Conservation (phyloP, 2,113 vertebrate genomes). For the Microcebus griseorufus region DNA sequence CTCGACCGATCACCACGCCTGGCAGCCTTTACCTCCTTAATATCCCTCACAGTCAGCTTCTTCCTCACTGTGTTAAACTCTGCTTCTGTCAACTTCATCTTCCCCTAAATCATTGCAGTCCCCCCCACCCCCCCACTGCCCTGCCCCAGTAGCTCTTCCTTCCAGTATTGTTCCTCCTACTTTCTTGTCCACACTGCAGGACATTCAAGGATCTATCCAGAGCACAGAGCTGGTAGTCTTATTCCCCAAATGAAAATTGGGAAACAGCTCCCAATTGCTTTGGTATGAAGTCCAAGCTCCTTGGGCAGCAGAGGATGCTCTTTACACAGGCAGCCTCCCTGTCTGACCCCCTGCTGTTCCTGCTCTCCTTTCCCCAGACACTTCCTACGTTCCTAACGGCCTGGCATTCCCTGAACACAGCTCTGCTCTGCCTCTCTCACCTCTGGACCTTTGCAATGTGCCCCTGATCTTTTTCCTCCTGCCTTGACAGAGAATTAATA, state of each 20-base stretch:
- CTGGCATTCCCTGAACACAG: fast-evolving
- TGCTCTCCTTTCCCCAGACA: neutral
- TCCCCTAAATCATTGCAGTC: neutral
- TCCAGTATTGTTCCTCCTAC: neutral
- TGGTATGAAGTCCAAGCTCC: neutral
- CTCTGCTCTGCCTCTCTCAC: neutral
- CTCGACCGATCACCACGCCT: neutral
- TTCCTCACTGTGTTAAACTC: neutral
- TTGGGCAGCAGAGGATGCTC: neutral
- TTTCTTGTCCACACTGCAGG: neutral
- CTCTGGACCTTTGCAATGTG: neutral
- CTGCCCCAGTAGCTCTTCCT: neutral
- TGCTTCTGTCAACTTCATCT: neutral
- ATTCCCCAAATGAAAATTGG: neutral
- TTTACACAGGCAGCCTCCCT: neutral
- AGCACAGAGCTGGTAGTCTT: neutral
- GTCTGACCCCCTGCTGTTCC: neutral
- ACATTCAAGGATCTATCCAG: neutral
- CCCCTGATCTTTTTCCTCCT: neutral
- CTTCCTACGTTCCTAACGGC: neutral
- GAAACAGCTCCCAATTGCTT: neutral
- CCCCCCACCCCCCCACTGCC: too few species aligned
- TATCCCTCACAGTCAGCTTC: neutral
- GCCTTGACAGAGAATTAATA: neutral
- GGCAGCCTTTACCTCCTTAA: neutral